Base-by-base conservation (phyloP, 2,113 vertebrate genomes). In the Etheostoma spectabile region DNA sequence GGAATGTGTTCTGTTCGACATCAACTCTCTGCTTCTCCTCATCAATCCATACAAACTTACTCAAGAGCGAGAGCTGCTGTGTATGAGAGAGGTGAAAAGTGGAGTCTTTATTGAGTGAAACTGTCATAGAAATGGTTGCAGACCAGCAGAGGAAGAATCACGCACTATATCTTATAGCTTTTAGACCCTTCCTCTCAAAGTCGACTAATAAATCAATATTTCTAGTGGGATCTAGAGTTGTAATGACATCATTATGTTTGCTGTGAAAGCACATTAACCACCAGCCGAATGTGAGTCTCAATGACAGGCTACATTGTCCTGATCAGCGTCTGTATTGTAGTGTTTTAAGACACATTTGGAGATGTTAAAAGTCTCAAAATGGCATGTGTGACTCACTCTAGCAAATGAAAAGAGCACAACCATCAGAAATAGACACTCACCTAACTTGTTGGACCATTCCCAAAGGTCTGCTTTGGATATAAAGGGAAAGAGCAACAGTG, bases 171-270 rank as follows among this genome's bases (percentile, higher is more conserved):
- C 89, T 84, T 72, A 83, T 73, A 77, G 84, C 84, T 82, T 82
- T 89, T 74, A 87, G 80, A 75, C 63, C 77, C 66, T 84, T 88
- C 78, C 74, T 64, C 74, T 84, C 83, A 86, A 89, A 90, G 84
- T 84, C 78, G 70, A 64, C 87, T 79, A 86, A 91, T 82, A 85
- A 88, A 93, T 93, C 87, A 80, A 88, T 91, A 77, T 83, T 86
- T 86, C 84, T 91, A 87, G 71, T 57, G 55, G 62, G 66, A 82
- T 79, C 81, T 87, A 33, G 77, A 83, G 65, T 86, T 83, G 73
- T 84, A 86, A 80, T 80, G 86, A 80, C 86, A 86, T 88, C 66
- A 84, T 76, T 74, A 81, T 74, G 48, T 65, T 82, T 69, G 64
- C 85, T 83, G 81, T 66, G 59, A 88, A 87, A 85, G 72, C 15